Percentiles rank a stretch among this genome's conserved stretches.
These are phyloP conservation scores for Agriopis leucophaearia DNA, from an alignment of 2,888 invertebrate species.

Conservation along the genomic window DNA sequence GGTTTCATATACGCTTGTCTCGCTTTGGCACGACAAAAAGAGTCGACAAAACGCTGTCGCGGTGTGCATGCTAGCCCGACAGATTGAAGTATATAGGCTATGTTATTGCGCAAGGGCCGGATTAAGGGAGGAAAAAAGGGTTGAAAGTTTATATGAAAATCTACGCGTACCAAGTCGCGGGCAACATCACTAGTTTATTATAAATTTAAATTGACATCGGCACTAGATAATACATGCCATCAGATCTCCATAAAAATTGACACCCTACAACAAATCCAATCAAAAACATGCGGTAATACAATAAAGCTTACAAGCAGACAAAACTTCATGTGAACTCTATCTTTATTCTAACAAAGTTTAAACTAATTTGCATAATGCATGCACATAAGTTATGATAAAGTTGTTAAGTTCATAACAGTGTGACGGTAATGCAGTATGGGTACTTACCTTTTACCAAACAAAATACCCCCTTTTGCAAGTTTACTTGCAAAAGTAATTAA, in stretches of 20 bases:
- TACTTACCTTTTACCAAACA: not conserved
- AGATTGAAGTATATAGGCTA: too few relatives aligned
- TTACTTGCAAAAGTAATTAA: not conserved
- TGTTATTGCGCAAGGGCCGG: too few relatives aligned
- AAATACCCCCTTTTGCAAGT: not conserved
- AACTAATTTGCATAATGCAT: constrained; percentile 37
- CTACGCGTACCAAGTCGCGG: too few relatives aligned
- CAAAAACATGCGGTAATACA: constrained; percentile 47
- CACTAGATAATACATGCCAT: not conserved
- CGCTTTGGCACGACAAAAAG: too few relatives aligned
- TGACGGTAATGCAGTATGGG: constrained; percentile 20
- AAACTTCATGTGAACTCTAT: constrained; percentile 44
- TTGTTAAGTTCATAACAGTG: constrained; percentile 42
- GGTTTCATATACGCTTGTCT: too few relatives aligned
- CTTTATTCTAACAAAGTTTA: constrained; percentile 38
- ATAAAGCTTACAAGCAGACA: constrained; percentile 38
- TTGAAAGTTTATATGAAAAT: too few relatives aligned
- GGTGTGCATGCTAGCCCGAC: too few relatives aligned
- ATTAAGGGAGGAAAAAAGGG: too few relatives aligned
- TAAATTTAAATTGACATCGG: too few relatives aligned
- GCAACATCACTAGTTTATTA: too few relatives aligned
- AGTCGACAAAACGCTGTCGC: too few relatives aligned
- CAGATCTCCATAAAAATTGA: constrained; percentile 5
- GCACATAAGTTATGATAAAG: constrained; percentile 36
- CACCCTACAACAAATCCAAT: constrained; percentile 22